These are phyloP conservation scores for Drosophila pachea DNA, from an alignment of 1,140 invertebrate species.

Conservation along the genomic window DNA sequence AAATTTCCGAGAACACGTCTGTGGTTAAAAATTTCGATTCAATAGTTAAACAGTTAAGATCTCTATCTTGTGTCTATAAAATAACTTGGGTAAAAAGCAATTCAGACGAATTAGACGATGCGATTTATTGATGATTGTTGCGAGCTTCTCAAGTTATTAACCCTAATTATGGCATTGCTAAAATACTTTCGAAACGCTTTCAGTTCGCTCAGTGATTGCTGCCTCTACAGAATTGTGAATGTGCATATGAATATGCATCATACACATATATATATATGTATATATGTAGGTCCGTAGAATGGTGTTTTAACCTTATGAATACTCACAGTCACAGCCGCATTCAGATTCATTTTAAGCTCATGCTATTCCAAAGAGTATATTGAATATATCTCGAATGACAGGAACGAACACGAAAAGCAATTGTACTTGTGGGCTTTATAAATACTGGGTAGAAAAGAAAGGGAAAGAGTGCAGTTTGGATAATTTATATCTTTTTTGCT, in stretches of 20 bases:
- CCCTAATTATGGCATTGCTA: constrained; percentile 37
- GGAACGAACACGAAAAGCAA: no score
- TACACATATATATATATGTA: neutral
- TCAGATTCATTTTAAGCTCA: constrained; percentile 10
- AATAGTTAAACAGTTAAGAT: constrained; percentile 5
- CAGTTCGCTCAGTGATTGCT: neutral
- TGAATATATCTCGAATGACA: no score
- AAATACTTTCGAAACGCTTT: constrained; percentile 29
- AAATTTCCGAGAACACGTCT: no score
- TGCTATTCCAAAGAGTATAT: neutral
- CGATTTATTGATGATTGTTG: constrained; percentile 13
- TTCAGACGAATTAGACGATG: constrained; percentile 6
- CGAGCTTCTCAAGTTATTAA: constrained; percentile 25
- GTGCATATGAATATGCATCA: constrained; percentile 17
- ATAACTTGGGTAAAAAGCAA: constrained; percentile 20
- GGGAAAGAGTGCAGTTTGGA: no score
- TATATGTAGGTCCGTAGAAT: neutral
- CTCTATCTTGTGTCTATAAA: constrained; percentile 6
- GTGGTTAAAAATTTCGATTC: neutral
- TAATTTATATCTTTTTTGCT: no score
- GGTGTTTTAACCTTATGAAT: constrained; percentile 15
- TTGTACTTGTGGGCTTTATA: no score
- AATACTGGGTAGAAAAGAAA: no score
- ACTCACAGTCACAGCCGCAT: constrained; percentile 20
- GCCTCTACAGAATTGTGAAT: constrained; percentile 8